These are phyloP conservation scores for Dryocosmus kuriphilus DNA, from an alignment of 2,888 invertebrate genomes.

Conservation along the genomic window DNA sequence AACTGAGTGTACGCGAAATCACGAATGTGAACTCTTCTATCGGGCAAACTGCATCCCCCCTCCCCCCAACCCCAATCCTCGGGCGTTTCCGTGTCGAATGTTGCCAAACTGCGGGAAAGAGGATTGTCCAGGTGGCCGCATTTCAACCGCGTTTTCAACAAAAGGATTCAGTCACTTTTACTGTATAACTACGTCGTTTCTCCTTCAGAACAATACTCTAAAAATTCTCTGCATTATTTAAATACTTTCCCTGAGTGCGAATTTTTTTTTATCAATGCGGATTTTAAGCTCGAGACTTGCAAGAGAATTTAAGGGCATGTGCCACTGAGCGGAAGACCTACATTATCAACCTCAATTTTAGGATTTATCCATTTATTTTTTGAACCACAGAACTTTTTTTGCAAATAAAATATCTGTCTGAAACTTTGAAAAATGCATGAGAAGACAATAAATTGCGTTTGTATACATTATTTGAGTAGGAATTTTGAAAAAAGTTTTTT, in stretches of 20 bases:
- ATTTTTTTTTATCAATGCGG: no score
- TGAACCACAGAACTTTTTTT: no score
- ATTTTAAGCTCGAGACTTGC: no score
- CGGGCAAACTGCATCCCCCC: not conserved
- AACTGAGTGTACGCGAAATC: conserved; percentile 49
- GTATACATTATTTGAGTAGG: no score
- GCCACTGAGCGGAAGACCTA: no score
- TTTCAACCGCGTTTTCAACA: conserved; percentile 52
- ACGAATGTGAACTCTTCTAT: conserved; percentile 45
- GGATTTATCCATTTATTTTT: no score
- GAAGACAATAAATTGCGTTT: no score
- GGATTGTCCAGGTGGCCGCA: conserved; percentile 59
- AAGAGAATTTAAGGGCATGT: no score
- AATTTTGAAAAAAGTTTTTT: no score
- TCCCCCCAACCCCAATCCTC: not conserved
- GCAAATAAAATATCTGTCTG: no score
- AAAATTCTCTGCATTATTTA: conserved; percentile 6
- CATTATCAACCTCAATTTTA: no score
- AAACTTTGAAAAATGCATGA: no score
- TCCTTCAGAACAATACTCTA: not conserved
- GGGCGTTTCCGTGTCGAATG: conserved; percentile 47
- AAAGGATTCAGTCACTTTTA: conserved; percentile 40
- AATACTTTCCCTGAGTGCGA: not conserved
- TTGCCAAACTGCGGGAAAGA: conserved; percentile 53
- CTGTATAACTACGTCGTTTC: not conserved